Evolutionary conservation across 2,113 vertebrate genomes (phyloP), one percentile per base, ranked within the genome.

Genomic region (Oreochromis spilurus): DNA sequence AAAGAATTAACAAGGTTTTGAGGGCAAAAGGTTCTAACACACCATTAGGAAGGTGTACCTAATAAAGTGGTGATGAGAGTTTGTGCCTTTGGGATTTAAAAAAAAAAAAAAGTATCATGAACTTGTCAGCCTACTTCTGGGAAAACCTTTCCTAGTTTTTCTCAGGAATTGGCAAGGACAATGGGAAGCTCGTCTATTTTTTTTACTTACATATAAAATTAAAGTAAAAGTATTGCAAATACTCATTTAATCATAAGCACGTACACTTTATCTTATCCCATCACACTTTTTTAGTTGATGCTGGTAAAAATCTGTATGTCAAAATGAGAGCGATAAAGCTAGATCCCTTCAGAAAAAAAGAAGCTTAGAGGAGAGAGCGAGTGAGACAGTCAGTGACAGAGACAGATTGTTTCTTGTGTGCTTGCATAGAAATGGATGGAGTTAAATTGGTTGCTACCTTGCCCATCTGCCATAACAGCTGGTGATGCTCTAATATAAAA

Each of bases 391-490:
- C 36, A 58, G 79, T 2, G 17, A 79, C 78, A 78, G 57, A 58
- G 34, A 82, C 57, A 86, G 45, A 72, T 38, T 6, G 77, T 54
- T 83, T 83, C 38, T 84, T 60, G 36, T 83, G 58, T 50, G 38
- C 84, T 81, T 87, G 43, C 40, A 75, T 81, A 34, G 70, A 94
- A 94, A 92, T 89, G 91, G 90, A 94, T 89, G 58, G 84, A 91
- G 70, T 40, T 54, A 86, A 89, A 91, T 87, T 55, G 62, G 87
- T 84, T 90, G 81, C 89, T 83, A 89, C 72, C 83, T 88, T 80
- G 38, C 55, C 62, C 88, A 88, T 93, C 87, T 92, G 91, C 81
- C 92, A 31, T 45, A 88, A 92, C 94, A 95, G 94, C 94, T 94
- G 94, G 84, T 82, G 90, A 87, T 36, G 17, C 84, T 87, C 67